Percentiles rank a stretch among this genome's conserved stretches.
Evolutionary conservation across 2,888 invertebrate genomes (phyloP).

Genomic region (Acronicta aceris): DNA sequence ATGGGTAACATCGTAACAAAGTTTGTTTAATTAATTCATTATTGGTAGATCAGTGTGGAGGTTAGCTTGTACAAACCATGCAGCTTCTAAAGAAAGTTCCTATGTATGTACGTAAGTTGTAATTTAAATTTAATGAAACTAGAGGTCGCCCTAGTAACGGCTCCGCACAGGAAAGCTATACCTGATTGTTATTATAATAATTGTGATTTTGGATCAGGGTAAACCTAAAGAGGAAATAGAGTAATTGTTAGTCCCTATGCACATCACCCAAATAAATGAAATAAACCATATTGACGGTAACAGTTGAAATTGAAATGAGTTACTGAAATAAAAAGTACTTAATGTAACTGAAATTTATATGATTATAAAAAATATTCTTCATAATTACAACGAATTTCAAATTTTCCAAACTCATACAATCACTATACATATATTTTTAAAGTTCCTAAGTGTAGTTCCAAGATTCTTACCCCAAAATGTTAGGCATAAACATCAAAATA

Average conservation of each 20-base stretch:
- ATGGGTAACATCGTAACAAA: conserved; percentile 75
- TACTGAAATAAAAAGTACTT: no score
- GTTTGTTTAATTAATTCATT: conserved; percentile 83
- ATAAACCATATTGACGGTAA: conserved; percentile 9
- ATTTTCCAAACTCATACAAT: conserved; percentile 9
- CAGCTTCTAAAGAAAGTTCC: conserved; percentile 90
- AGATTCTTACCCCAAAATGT: conserved; percentile 41
- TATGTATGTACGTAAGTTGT: conserved; percentile 89
- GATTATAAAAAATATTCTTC: conserved; percentile 4
- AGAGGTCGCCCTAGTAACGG: conserved; percentile 79
- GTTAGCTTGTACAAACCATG: conserved; percentile 89
- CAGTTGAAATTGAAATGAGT: background rate
- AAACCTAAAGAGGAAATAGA: conserved; percentile 70
- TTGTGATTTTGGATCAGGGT: conserved; percentile 83
- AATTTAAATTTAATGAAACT: conserved; percentile 84
- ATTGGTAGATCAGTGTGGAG: conserved; percentile 88
- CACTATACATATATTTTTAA: conserved; percentile 34
- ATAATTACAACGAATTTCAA: conserved; percentile 31
- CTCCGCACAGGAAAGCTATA: conserved; percentile 67
- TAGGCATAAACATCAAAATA: conserved; percentile 44
- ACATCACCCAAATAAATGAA: conserved; percentile 19
- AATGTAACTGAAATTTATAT: no score
- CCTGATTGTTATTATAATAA: conserved; percentile 73
- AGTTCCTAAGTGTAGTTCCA: conserved; percentile 72
- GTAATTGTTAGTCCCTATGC: conserved; percentile 42